These are phyloP conservation scores for Melieria crassipennis DNA, from an alignment of 2,888 invertebrate species.

Conservation along the genomic window DNA sequence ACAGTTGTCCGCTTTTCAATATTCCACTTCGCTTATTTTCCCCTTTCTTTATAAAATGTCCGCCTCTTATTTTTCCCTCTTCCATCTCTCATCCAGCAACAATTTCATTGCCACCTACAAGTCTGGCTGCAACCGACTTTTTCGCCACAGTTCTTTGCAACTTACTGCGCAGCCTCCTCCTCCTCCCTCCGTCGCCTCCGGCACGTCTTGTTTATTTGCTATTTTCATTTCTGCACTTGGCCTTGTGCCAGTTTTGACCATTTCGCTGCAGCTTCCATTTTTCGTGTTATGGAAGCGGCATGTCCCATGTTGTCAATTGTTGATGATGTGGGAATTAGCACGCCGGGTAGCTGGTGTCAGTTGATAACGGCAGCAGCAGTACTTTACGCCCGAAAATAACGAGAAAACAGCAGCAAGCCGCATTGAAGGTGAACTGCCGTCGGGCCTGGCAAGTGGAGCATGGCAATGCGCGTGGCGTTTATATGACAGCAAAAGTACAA, in stretches of 20 bases:
- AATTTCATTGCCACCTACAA: too few species aligned
- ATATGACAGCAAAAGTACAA: neutral
- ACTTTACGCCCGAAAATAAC: too few species aligned
- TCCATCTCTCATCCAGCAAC: too few species aligned
- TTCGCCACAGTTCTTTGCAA: too few species aligned
- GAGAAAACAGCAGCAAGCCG: too few species aligned
- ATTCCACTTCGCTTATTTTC: conserved; percentile 33
- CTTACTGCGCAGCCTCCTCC: neutral
- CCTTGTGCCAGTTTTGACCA: neutral
- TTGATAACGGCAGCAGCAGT: too few species aligned
- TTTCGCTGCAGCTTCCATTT: too few species aligned
- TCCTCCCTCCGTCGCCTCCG: neutral
- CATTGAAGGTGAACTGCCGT: neutral
- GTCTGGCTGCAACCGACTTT: too few species aligned
- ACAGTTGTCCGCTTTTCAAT: conserved; percentile 51
- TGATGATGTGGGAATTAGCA: conserved; percentile 42
- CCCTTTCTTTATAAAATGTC: neutral
- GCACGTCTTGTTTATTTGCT: neutral
- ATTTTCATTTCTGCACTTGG: neutral
- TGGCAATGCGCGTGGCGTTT: neutral
- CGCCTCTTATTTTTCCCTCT: too few species aligned
- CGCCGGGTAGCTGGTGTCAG: conserved; percentile 1
- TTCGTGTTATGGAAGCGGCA: conserved; percentile 24
- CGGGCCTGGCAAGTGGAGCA: neutral
- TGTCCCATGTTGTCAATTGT: conserved; percentile 49